Base-by-base conservation (phyloP, 2,797 vertebrate genomes). In the Siniperca obscura region DNA sequence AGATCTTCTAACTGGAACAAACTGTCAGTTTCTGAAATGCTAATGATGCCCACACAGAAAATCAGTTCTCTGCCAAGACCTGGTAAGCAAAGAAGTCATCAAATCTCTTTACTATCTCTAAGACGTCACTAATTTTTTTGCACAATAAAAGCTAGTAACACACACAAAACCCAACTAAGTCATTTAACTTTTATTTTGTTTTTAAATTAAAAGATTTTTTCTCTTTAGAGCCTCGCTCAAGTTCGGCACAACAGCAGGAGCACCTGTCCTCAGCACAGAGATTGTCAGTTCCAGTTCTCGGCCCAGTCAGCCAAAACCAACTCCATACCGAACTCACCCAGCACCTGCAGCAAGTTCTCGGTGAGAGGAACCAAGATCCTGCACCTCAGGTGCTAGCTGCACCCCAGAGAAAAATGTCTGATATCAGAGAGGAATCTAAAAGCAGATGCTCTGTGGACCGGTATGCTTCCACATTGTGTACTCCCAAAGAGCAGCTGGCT, bases 1-100 rank as follows among this genome's bases (percentile, higher is more conserved):
- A 92, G 90, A 66, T 80, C 81, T 57, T 75, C 85, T 36, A 86
- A 77, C 46, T 89, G 89, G 71, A 90, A 34, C 30, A 95, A 91
- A 84, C 11, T 70, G 1, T 95, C 95, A 40, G 84, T 95, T 67
- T 94, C 95, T 80, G 93, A 94, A 69, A 91, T 94, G 78, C 30
- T 93, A 42, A 85, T 87, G 59, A 88, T 94, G 73, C 85, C 92
- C 22, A 90, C 85, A 65, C 93, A 93, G 76, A 95, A 87, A 87
- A 82, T 85, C 0, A 70, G 14, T 60, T 79, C 48, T 74, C 52
- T 82, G 52, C 66, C 83, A 60, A 88, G 42, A 83, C 81, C 87
- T 65, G 91, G 95, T 95, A 84, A 92, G 75, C 17, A 74, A 70
- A 74, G 14, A 42, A 44, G 0, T 61, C 3, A 52, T 70, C 3